These are phyloP conservation scores for Ctenosaura bakeri DNA, from an alignment of 2,797 vertebrate genomes.

Conservation along the genomic window DNA sequence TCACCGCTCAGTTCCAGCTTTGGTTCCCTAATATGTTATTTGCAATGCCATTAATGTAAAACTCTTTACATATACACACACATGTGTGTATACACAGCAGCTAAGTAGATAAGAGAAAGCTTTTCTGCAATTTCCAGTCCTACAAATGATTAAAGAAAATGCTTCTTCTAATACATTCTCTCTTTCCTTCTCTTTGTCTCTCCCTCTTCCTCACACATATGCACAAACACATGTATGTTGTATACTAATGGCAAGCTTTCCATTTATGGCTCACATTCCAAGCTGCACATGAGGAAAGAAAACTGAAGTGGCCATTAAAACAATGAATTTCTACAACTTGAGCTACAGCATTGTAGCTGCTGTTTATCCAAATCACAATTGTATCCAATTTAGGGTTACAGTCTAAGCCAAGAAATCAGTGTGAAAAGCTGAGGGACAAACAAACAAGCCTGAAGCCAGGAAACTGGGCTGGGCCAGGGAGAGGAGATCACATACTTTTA, in stretches of 20 bases:
- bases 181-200: too few relatives aligned
- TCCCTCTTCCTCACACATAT: not conserved
- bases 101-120: too few relatives aligned
- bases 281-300: not conserved
- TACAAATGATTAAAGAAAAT: not conserved
- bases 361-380: conserved; percentile 16
- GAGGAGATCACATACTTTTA: not conserved
- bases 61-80: too few relatives aligned
- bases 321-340: not conserved
- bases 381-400: conserved; percentile 4
- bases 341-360: not conserved
- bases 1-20: too few relatives aligned
- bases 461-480: conserved; percentile 14
- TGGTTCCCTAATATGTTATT: too few relatives aligned
- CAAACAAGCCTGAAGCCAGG: conserved; percentile 18
- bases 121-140: too few relatives aligned
- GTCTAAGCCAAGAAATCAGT: conserved; percentile 28
- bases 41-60: too few relatives aligned
- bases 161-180: not conserved
- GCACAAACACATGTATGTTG: not conserved
- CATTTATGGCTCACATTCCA: not conserved
- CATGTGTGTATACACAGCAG: too few relatives aligned
- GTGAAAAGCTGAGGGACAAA: conserved; percentile 23
- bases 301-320: not conserved
- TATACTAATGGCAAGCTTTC: not conserved